Conservation (phyloP, 2,113 vertebrate genomes). For the Scolopax mira region DNA sequence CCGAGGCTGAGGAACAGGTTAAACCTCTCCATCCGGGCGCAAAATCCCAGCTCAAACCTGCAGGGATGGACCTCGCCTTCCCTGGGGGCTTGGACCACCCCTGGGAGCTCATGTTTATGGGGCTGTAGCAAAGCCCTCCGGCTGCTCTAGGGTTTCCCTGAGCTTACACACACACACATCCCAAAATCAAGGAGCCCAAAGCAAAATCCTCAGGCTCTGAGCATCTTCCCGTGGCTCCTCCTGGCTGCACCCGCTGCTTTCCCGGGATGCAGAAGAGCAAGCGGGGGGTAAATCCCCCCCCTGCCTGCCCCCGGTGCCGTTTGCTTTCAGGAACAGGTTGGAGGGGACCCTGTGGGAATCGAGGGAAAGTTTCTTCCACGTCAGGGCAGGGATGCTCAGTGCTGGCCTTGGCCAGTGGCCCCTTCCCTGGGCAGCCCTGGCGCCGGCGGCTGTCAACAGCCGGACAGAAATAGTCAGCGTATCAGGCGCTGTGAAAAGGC, state of each 20-base stretch:
- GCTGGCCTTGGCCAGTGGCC: accelerated
- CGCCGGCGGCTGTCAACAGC: not conserved
- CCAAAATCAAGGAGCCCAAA: not conserved
- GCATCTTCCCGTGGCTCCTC: not conserved
- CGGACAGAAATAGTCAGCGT: not conserved
- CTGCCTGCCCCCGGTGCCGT: accelerated
- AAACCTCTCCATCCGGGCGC: not conserved
- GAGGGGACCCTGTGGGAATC: accelerated
- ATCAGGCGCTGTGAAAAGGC: not conserved
- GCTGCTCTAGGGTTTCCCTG: not conserved
- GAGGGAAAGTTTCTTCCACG: not conserved
- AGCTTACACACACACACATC: not conserved
- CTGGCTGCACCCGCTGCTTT: not conserved
- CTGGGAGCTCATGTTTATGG: not conserved
- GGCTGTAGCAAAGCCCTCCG: accelerated
- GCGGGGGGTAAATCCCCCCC: accelerated
- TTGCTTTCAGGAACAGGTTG: not conserved
- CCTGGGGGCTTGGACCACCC: accelerated
- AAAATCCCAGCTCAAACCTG: not conserved
- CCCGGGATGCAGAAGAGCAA: accelerated
- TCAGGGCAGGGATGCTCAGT: not conserved
- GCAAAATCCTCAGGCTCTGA: not conserved
- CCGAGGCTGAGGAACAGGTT: not conserved
- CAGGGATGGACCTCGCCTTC: not conserved
- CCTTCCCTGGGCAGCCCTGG: not conserved